Base-by-base conservation (phyloP, 2,888 invertebrate genomes). In the Anorthoa munda region DNA sequence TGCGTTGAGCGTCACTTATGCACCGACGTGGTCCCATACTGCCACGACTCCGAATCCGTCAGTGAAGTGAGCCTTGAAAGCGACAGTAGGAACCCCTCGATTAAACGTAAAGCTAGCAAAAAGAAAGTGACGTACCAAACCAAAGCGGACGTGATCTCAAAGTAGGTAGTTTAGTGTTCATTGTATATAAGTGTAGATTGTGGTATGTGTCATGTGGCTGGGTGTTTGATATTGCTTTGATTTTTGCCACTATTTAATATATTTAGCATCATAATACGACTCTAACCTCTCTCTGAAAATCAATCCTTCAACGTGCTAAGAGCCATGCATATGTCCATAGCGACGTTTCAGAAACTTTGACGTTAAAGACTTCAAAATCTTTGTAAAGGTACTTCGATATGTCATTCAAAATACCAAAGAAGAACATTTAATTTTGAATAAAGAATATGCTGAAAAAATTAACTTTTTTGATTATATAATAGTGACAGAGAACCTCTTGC, bases 51-150 rank as follows among this genome's bases (percentile, higher is more conserved):
- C 0, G 95, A 94, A 77, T 95, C 95, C 0, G 91, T 95, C 66
- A 94, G 95, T 88, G 95, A 95, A 90, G 90, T 95, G 71, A 95
- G 95, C 75, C 83, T 95, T 46, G 95, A 95, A n/a, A 94, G 94
- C 78, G 95, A 94, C 31, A 95, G 95, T 82, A 91, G 95, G 61
- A 94, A 93, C 53, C 94, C 93, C 17, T 95, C 95, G 17, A 89
- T 95, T 63, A 93, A 90, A 81, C 86, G 88, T n/a, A 94, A 90
- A 69, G 66, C 81, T 26, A 90, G 86, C 75, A 94, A 94, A 75
- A 94, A 94, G 81, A 93, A 90, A 85, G 96, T 96, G 65, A 95
- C 95, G 13, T 96, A 96, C 85, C 95, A 95, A 93, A 93, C 90
- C 85, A 92, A 93, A 91, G 94, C 93, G 55, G 94, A 94, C 88